phyloP scores from a whole-genome alignment of 2,113 vertebrate species.

The Gobiocypris rarus region DNA sequence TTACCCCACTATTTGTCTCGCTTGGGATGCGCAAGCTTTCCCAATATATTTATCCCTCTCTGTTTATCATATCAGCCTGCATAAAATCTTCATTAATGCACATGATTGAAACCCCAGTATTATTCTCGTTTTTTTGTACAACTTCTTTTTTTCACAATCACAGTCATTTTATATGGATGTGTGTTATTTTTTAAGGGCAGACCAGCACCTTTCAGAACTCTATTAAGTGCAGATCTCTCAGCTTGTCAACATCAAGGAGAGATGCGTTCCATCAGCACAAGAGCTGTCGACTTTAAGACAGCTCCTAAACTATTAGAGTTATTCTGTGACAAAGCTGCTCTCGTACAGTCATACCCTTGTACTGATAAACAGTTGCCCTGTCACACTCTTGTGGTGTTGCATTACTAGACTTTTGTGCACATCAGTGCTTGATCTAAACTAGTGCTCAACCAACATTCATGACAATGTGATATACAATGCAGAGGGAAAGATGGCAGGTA shows the following conservation, averaged over 20 bases:
- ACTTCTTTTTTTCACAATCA: constrained; percentile 8
- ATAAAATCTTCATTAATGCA: constrained; percentile 66
- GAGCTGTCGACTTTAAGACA: constrained; percentile 28
- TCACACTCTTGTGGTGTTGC: not conserved
- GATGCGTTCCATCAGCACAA: constrained; percentile 12
- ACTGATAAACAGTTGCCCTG: constrained; percentile 31
- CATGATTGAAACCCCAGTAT: constrained; percentile 59
- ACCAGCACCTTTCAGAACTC: constrained; percentile 17
- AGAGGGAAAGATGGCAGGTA: not conserved
- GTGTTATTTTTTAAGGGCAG: constrained; percentile 27
- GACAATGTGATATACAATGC: not conserved
- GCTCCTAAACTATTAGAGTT: constrained; percentile 32
- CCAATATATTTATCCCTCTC: constrained; percentile 63
- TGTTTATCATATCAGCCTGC: constrained; percentile 71
- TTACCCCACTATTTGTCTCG: constrained; percentile 69
- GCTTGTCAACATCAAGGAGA: constrained; percentile 43
- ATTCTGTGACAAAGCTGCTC: constrained; percentile 3
- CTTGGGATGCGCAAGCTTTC: constrained; percentile 62
- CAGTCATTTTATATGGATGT: not conserved
- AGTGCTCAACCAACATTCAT: not conserved
- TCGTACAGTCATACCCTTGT: constrained; percentile 12
- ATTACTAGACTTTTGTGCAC: not conserved
- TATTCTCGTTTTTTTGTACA: constrained; percentile 25
- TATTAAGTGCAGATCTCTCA: constrained; percentile 45
- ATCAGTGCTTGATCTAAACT: not conserved